phyloP scores from a whole-genome alignment of 2,797 vertebrate species.

The Sebastes reedi region DNA sequence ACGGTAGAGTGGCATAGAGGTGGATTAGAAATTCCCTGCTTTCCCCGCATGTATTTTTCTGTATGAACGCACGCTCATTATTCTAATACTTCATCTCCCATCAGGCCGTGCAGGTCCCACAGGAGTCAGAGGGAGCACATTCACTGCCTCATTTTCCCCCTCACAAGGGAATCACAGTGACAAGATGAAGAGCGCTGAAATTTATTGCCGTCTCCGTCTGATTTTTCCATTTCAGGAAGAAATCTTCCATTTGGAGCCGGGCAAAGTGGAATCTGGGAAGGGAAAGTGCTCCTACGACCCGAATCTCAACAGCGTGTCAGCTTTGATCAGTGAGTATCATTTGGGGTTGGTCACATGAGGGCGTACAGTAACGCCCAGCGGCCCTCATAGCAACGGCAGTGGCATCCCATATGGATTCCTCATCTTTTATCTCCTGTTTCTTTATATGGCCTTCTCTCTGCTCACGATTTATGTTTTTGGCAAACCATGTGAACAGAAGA shows the following conservation, averaged over 20 bases:
- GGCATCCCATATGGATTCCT: conserved; percentile 27
- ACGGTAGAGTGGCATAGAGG: conserved; percentile 38
- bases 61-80: conserved; percentile 73
- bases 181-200: conserved; percentile 72
- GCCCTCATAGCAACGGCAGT: neutral
- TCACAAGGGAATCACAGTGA: conserved; percentile 64
- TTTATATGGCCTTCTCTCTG: conserved; percentile 17
- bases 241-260: conserved; percentile 95
- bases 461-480: conserved; percentile 18
- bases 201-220: conserved; percentile 71
- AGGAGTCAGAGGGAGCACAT: conserved; percentile 61
- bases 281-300: conserved; percentile 99
- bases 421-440: conserved; percentile 29
- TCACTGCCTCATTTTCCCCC: conserved; percentile 56
- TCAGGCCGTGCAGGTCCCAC: conserved; percentile 59
- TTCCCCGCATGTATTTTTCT: conserved; percentile 72
- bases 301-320: conserved; percentile 96
- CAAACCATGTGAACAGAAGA: conserved; percentile 10
- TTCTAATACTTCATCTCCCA: conserved; percentile 72
- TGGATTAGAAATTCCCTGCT: conserved; percentile 63
- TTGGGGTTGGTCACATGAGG: conserved; percentile 29
- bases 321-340: conserved; percentile 94
- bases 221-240: conserved; percentile 90
- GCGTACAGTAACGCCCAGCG: neutral
- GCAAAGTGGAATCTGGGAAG: conserved; percentile 96